phyloP scores from a whole-genome alignment of 1,140 invertebrate genomes.

The Drosophila pandora region DNA sequence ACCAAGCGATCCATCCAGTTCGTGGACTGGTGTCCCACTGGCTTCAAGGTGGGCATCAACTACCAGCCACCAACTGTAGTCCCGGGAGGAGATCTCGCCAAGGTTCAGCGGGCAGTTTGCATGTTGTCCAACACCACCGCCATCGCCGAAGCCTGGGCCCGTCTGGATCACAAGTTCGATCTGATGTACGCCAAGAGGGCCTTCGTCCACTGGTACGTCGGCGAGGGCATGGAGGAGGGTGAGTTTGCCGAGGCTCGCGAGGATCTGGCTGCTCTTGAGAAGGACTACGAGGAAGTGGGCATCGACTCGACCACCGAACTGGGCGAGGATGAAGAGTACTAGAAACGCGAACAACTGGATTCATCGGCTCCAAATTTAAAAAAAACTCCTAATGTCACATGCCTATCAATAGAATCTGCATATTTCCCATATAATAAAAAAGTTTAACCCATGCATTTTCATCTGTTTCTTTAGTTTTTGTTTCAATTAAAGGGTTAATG shows the following conservation, averaged over 20 bases:
- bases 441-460: conserved; percentile 15
- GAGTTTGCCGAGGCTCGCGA: conserved; percentile 94
- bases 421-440: conserved; percentile 22
- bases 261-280: conserved; percentile 92
- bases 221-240: conserved; percentile 94
- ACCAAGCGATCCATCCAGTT: conserved; percentile 94
- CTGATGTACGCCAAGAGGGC: conserved; percentile 93
- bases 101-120: conserved; percentile 89
- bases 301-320: conserved; percentile 90
- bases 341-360: conserved; percentile 48
- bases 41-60: conserved; percentile 93
- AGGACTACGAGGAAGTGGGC: conserved; percentile 93
- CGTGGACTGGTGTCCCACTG: conserved; percentile 96
- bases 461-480: not conserved
- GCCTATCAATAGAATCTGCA: conserved; percentile 10
- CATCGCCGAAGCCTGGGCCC: conserved; percentile 91
- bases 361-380: not conserved
- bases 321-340: conserved; percentile 90
- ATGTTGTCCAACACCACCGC: conserved; percentile 93
- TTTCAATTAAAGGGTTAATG: not conserved
- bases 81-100: conserved; percentile 91
- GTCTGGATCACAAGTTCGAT: conserved; percentile 93
- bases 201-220: conserved; percentile 94
- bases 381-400: conserved; percentile 7
- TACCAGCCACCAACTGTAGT: conserved; percentile 93